Evolutionary conservation across 2,888 invertebrate genomes (phyloP), one percentile per base, ranked within the genome.

Genomic region (Incurvaria masculella): DNA sequence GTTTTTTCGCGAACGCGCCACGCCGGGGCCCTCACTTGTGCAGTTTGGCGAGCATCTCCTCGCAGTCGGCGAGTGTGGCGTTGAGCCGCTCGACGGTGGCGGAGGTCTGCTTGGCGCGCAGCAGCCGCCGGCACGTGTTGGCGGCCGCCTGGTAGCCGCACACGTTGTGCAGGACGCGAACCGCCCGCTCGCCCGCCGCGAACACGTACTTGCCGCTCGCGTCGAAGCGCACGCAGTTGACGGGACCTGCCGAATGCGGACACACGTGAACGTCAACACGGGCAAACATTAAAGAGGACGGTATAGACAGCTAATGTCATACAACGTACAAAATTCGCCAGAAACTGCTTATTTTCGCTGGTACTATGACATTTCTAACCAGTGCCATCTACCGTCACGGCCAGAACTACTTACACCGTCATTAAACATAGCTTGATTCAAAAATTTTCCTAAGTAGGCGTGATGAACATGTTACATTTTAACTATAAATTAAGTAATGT

Each of bases 61-160:
- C 80, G 57, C 82, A 82, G 48, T 86, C 86, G 47, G 72, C 65
- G 46, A 92, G 85, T 45, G 86, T 84, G 57, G 85, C 82, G 52
- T 86, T 81, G 50, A 92, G 81, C 26, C 92, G 81, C 62, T 92
- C 91, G 57, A 83, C 85, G 50, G 89, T 87, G n/a, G 90, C 88
- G 4, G 86, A 83, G 1, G 86, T 85, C 55, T 84, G 83, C 48
- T 81, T 81, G 49, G 81, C 72, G 44, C 76, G 68, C 38, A 88
- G 67, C 54, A 76, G 63, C 19, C 75, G 58, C n/a, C 55, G 57
- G 55, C 75, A 75, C 53, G 68, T 71, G 18, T 58, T 65, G 49
- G 72, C 71, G 38, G 67, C 70, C 2, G 76, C 76, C 57, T 59
- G 58, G 55, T 71, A 73, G 0, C 76, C 76, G 64, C 75, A 75